phyloP scores from a whole-genome alignment of 2,113 vertebrate species.

The Macrotus californicus region DNA sequence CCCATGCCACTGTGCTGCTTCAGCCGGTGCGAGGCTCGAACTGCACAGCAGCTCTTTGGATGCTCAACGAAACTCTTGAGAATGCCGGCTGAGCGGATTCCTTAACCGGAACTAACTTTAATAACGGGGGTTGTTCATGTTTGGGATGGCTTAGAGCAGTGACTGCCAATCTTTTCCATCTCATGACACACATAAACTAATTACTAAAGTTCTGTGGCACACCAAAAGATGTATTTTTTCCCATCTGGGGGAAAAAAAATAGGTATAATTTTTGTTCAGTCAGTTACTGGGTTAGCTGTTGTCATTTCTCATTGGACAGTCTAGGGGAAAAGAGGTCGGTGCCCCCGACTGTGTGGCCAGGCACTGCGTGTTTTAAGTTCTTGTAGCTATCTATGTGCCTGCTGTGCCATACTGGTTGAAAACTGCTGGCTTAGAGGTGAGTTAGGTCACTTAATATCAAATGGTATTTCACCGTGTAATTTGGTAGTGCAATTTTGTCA shows the following conservation, averaged over 20 bases:
- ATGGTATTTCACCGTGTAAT: not conserved
- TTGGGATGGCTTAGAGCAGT: not conserved
- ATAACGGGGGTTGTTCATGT: not conserved
- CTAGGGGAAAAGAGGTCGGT: not conserved
- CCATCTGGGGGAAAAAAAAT: not conserved
- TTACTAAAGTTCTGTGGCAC: not conserved
- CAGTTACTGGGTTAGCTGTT: not conserved
- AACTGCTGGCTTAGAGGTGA: not conserved
- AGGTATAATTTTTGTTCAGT: not conserved
- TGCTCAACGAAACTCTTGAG: fast-evolving
- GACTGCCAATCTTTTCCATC: not conserved
- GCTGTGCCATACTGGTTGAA: not conserved
- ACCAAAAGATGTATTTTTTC: not conserved
- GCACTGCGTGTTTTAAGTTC: not conserved
- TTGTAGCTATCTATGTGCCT: no score
- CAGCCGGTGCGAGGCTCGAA: fast-evolving
- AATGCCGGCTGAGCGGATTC: not conserved
- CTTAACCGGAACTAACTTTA: not conserved
- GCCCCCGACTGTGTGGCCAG: not conserved
- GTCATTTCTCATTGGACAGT: not conserved
- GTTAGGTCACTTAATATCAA: not conserved
- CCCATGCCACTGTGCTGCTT: fast-evolving
- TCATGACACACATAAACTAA: not conserved
- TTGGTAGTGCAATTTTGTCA: not conserved
- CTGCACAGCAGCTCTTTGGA: not conserved